A percentile compares a stretch with the other conserved stretches of the same genome.
phyloP scores from a whole-genome alignment of 2,797 vertebrate species.

The Phyllotis vaccarum region DNA sequence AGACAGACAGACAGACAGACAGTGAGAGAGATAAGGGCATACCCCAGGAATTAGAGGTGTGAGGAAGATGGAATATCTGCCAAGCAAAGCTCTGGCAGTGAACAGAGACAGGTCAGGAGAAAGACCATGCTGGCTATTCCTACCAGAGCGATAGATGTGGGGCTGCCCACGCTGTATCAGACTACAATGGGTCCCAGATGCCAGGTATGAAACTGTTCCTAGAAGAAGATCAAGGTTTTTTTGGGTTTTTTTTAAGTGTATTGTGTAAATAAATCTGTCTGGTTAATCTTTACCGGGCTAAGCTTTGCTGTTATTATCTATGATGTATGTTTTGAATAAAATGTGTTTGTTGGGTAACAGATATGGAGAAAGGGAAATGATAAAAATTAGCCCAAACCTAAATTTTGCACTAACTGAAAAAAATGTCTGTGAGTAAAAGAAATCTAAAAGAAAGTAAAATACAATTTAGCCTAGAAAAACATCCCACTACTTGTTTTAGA shows the following conservation, averaged over 20 bases:
- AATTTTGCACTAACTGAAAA: conserved; percentile 55
- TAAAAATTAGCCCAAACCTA: no score
- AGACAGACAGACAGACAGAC: no score
- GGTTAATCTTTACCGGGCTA: not conserved
- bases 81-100: not conserved
- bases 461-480: conserved; percentile 68
- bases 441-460: conserved; percentile 64
- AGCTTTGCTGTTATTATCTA: not conserved
- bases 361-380: no score
- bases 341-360: conserved; percentile 52
- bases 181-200: not conserved
- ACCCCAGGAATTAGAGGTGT: not conserved
- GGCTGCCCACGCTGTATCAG: not conserved
- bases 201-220: not conserved
- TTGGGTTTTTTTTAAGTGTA: not conserved
- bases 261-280: not conserved
- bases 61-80: not conserved
- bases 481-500: conserved; percentile 68
- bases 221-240: not conserved
- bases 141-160: not conserved
- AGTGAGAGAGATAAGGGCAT: not conserved
- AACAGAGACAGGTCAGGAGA: not conserved
- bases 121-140: not conserved
- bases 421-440: conserved; percentile 41
- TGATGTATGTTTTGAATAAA: conserved; percentile 3